Evolutionary conservation across 2,888 invertebrate genomes (phyloP).

Genomic region (Cataglyphis livida): DNA sequence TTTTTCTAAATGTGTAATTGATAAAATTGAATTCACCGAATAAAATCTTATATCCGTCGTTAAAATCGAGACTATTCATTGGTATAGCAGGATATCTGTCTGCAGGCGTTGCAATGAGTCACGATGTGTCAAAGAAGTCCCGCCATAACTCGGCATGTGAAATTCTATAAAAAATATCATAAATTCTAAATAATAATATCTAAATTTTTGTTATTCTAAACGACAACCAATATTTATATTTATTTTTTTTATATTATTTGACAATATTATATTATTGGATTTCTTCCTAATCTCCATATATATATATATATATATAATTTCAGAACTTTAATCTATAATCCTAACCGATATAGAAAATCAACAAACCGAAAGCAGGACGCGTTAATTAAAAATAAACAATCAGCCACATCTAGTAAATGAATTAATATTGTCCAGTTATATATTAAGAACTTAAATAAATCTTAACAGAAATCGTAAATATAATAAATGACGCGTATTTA

Average conservation of each 20-base stretch:
- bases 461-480: not conserved
- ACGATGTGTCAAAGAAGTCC: slow-evolving; percentile 8
- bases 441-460: not conserved
- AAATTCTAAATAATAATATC: no score
- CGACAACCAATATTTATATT: slow-evolving; percentile 4
- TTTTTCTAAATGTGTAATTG: not conserved
- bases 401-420: not conserved
- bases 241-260: slow-evolving; percentile 11
- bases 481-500: not conserved
- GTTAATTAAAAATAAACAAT: slow-evolving; percentile 45
- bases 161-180: slow-evolving; percentile 21
- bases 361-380: not conserved
- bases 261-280: slow-evolving; percentile 23
- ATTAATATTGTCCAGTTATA: slow-evolving; percentile 13
- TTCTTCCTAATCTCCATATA: not conserved
- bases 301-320: not conserved
- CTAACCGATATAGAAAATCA: slow-evolving; percentile 10
- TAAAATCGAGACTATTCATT: not conserved
- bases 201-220: slow-evolving; percentile 6
- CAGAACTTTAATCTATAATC: slow-evolving; percentile 8
- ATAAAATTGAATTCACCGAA: not conserved
- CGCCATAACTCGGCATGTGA: not conserved
- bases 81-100: slow-evolving; percentile 28
- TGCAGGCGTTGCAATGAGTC: slow-evolving; percentile 52
- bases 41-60: not conserved